Conservation (phyloP, 2,113 vertebrate species). For the Athene noctua region DNA sequence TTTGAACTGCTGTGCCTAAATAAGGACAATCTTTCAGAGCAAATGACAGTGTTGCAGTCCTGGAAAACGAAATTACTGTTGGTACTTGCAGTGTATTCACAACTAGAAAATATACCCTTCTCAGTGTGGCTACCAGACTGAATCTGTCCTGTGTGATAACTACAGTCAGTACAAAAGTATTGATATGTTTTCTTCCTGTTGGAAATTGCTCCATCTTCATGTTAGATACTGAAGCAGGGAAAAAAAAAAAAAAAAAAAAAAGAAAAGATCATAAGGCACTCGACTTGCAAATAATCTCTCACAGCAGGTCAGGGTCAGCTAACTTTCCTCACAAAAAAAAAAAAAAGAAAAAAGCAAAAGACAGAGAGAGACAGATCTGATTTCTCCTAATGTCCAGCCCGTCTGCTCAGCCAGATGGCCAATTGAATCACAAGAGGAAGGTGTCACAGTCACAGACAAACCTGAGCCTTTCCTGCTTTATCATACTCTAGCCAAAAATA, state of each 20-base stretch:
- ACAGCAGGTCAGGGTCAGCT: background rate
- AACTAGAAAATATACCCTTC: background rate
- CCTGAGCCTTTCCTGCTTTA: background rate
- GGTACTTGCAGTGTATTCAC: background rate
- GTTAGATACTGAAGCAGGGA: background rate
- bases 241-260: background rate
- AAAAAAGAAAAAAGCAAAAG: background rate
- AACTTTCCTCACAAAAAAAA: background rate
- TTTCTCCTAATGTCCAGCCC: background rate
- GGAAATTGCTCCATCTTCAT: background rate
- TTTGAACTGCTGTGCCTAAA: background rate
- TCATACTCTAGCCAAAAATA: background rate
- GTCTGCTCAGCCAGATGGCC: constrained; percentile 24
- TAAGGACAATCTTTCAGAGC: background rate
- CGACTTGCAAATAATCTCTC: background rate
- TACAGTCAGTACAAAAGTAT: background rate
- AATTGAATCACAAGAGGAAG: constrained; percentile 37
- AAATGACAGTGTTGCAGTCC: background rate
- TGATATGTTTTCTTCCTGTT: background rate
- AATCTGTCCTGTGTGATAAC: background rate
- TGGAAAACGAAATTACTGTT: background rate
- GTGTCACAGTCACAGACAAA: background rate
- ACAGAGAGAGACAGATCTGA: background rate
- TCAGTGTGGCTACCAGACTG: background rate
- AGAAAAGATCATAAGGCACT: background rate